Evolutionary conservation across 1,140 invertebrate species (phyloP), one percentile per base, ranked within the genome.

Genomic region (Cylas formicarius): DNA sequence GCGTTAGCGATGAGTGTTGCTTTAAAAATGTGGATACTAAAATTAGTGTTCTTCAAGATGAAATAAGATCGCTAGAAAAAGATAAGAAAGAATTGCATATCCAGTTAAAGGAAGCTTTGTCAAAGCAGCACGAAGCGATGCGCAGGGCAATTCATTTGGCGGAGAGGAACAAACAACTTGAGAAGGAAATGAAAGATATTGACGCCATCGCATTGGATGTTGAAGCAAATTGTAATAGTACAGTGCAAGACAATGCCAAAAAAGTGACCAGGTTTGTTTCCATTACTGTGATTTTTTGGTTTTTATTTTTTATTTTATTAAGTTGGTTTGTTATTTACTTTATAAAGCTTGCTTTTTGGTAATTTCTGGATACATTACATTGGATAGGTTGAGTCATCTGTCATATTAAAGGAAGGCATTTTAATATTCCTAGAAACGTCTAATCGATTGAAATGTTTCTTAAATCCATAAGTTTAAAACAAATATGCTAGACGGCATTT

Each of bases 91-190:
- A 71, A 42, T 58, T 81, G 10, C 76, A 78, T 54, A 69, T 69
- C 33, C 73, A 78, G 60, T 51, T 79, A 9, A 74, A 75, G 64
- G 75, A 80, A 23, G 69, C 72, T 19, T 54, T 81, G 42, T 68
- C 71, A 44, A 82, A 81, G 55, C 80, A 82, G 61, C 81, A 83
- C 62, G 81, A 83, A 61, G 81, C 81, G 9, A 82, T 82, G 80
- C 63, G 74, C 14, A 65, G 78, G 56, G 80, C 81, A 19, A 62
- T 83, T 31, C 72, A 72, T 61, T 69, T 83, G 50, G 80, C 79
- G 13, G 75, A 82, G 53, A 70, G 77, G 58, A 82, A 83, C 56
- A 75, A 75, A 60, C 59, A 65, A 37, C 59, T 83, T 17, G 75
- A 82, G 66, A 75, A 77, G 55, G 78, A 81, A 66, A 55, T 82